Base-by-base conservation (phyloP, 2,888 invertebrate species). In the Xestia sexstrigata region DNA sequence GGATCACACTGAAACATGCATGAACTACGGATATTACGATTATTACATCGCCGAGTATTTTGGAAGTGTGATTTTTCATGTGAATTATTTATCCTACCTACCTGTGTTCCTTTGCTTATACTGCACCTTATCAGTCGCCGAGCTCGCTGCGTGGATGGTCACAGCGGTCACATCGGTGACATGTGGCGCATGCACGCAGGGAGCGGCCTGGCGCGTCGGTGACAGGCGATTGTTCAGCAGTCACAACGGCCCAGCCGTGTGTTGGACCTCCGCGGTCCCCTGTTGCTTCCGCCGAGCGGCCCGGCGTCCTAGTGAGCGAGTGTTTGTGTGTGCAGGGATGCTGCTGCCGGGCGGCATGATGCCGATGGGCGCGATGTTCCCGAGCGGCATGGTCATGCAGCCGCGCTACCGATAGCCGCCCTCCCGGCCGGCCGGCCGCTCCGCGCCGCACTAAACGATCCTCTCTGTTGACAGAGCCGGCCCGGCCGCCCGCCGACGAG, bases 331-430 rank as follows among this genome's bases (percentile, higher is more conserved):
- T 89, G 94, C 96, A 96, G 96, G 96, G 87, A 94, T 96, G 96
- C 94, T 96, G 95, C 92, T 96, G 93, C 96, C 95, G 92, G 94
- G 95, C 89, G 91, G 93, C 84, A 89, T 90, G 90, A 84, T 87
- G 87, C 88, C 83, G 88, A 87, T 89, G 87, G 85, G 84, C 77
- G 95, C 97, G 66, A 95, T 97, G 95, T 90, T 96, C 97, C 85
- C 87, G 93, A 94, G 85, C 91, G 95, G 97, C 76, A 95, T 97
- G 96, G 97, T 98, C 97, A 98, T 98, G 98, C 98, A 98, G 96
- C 98, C 98, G 89, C 98, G 98, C 96, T 98, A 97, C 97, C 98
- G 98, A 97, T 98, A 98, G 98, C 95, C 92, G 92, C 93, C 75
- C 92, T 62, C 95, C 72, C 79, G 79, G 96, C 98, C 98, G 89